Percentiles rank a stretch among this genome's conserved stretches.
These are phyloP conservation scores for Percopsis omiscomaycus DNA, from an alignment of 2,797 vertebrate genomes.

Conservation along the genomic window DNA sequence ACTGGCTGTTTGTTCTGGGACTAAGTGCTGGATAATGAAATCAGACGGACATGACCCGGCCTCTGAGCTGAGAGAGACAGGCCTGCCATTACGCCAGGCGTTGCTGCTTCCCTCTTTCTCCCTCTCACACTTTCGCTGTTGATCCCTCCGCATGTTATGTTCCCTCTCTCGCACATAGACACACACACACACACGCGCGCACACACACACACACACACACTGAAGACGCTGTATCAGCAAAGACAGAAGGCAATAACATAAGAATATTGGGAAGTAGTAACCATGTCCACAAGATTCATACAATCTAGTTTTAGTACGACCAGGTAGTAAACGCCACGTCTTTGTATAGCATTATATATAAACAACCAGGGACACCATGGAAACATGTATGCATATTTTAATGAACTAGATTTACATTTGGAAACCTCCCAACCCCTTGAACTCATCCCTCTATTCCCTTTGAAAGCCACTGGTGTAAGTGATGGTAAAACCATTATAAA, in stretches of 20 bases:
- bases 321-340: too few species aligned
- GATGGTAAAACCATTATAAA: too few species aligned
- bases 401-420: too few species aligned
- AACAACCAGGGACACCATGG: too few species aligned
- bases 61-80: conserved; percentile 75
- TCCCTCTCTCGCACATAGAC: conserved; percentile 19
- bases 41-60: conserved; percentile 76
- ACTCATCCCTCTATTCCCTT: too few species aligned
- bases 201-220: neutral
- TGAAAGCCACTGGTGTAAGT: too few species aligned
- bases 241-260: conserved; percentile 10
- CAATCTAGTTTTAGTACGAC: too few species aligned
- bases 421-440: too few species aligned
- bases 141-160: conserved; percentile 8
- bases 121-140: conserved; percentile 55
- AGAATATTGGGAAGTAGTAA: neutral
- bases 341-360: too few species aligned
- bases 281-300: neutral
- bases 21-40: conserved; percentile 82
- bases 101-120: conserved; percentile 41
- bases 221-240: conserved; percentile 6
- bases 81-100: conserved; percentile 70
- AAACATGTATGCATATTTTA: too few species aligned
- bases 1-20: conserved; percentile 78
- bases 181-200: neutral